Base-by-base conservation (phyloP, 2,113 vertebrate species). In the Paralichthys olivaceus region DNA sequence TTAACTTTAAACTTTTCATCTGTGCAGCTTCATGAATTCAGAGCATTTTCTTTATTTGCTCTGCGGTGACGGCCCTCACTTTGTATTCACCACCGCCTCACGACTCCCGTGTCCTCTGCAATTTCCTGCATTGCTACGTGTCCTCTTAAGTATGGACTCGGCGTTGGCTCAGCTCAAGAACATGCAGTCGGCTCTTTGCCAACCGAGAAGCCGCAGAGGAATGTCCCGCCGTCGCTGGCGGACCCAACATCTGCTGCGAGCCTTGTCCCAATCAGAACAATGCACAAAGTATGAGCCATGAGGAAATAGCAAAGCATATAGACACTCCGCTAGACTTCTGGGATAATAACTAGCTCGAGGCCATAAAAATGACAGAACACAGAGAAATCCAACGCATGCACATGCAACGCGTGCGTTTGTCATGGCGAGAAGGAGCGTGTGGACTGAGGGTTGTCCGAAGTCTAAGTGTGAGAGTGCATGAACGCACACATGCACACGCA, bases 241-340 rank as follows among this genome's bases (percentile, higher is more conserved):
- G 43, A 62, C 72, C 29, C 22, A 83, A 84, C 86, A 87, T 89
- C 86, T 91, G 88, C 79, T 61, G 75, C 62, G 34, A 8, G 34
- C 11, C 11, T 37, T 1, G 37, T 37, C 37, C 37, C 9, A 37
- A 12, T 37, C 34, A 37, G 45, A 19, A 19, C 3, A 47, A 17
- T 5, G 15, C 45, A 19, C 45, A 5, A 2, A 17, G 45, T 19
- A 1, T 17, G 49, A 6, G 20, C 20, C 49, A 7, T n/a, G 20
- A 51, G 19, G 49, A n/a, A 51, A n/a, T 2, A 9, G 49, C 49
- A 51, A 51, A 51, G 49, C 7, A 4, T 22, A 3, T 14, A 0
- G 49, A 13, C 49, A 3, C 49, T 51, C 51, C 0, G 0, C 17
- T 12, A 17, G 40, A 72, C 65, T 49, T 53, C 1, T 29, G 71